Evolutionary conservation across 2,113 vertebrate genomes (phyloP), one percentile per base, ranked within the genome.

Genomic region (Anas platyrhynchos): DNA sequence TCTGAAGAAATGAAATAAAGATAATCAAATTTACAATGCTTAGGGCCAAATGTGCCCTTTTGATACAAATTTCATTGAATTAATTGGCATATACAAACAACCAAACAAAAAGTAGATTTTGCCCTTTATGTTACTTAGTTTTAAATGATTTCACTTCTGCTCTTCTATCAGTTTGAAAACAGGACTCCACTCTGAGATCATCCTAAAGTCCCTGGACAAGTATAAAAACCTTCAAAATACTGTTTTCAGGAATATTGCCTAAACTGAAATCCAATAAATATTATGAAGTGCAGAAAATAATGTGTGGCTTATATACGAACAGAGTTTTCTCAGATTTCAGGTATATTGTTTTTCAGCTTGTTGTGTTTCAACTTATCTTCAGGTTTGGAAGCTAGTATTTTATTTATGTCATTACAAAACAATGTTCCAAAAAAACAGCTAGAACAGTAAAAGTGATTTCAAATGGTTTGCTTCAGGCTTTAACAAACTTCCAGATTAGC

Each of bases 231-330:
- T 93, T 58, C 31, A 67, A 73, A 91, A 85, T 48, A 26, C 5
- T 58, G 3, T 54, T 75, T 72, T 61, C 11, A 69, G 5, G 20
- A 69, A 58, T 56, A 16, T 82, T 58, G 1, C 4, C 18, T 41
- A 73, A 84, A 73, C 3, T 41, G n/a, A 83, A 94, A 83, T 29
- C 2, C 3, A 79, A 27, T 72, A 82, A 48, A 68, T 36, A 43
- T n/a, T 68, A 72, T 25, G 23, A 84, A 83, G 8, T 54, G 4
- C 17, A 61, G 36, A 86, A 84, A 84, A 77, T 8, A 27, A 13
- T 21, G 5, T 1, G 41, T 2, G 1, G 2, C 3, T 61, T 67
- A 38, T 41, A 61, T 34, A 54, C 16, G 11, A 44, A 46, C 3
- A 50, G 3, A 68, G 5, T 1, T 79, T 79, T 88, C 29, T 56